These are phyloP conservation scores for Psammodynastes pulverulentus DNA, from an alignment of 2,113 vertebrate species.

Conservation along the genomic window DNA sequence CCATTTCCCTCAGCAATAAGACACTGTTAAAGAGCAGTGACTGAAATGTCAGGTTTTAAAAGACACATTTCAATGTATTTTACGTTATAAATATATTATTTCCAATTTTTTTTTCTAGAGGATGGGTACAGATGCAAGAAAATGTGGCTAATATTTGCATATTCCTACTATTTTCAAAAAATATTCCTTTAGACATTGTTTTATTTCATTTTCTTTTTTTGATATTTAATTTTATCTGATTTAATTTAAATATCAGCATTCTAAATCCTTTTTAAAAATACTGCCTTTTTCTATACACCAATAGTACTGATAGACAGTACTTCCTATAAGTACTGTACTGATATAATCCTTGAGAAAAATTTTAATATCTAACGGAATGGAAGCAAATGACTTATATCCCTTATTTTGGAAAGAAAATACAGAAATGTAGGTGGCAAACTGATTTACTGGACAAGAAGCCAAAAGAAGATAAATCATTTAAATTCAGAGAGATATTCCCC, in stretches of 20 bases:
- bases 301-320: not conserved
- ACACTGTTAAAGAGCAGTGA: not conserved
- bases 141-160: not conserved
- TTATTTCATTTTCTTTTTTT: not conserved
- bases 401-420: not conserved
- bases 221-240: not conserved
- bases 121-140: not conserved
- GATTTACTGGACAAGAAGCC: not conserved
- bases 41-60: not conserved
- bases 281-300: not conserved
- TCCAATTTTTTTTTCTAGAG: not conserved
- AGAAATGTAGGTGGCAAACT: not conserved
- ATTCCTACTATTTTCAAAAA: not conserved
- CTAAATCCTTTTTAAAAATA: not conserved
- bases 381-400: not conserved
- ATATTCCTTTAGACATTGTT: not conserved
- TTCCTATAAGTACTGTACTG: not conserved
- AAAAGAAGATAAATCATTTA: conserved; percentile 1
- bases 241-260: not conserved
- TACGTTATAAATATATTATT: not conserved
- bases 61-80: not conserved
- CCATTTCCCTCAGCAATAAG: not conserved
- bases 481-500: not conserved
- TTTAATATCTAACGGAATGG: not conserved
- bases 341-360: not conserved